These are phyloP conservation scores for Chrysolophus pictus DNA, from an alignment of 2,797 vertebrate genomes.

Conservation along the genomic window DNA sequence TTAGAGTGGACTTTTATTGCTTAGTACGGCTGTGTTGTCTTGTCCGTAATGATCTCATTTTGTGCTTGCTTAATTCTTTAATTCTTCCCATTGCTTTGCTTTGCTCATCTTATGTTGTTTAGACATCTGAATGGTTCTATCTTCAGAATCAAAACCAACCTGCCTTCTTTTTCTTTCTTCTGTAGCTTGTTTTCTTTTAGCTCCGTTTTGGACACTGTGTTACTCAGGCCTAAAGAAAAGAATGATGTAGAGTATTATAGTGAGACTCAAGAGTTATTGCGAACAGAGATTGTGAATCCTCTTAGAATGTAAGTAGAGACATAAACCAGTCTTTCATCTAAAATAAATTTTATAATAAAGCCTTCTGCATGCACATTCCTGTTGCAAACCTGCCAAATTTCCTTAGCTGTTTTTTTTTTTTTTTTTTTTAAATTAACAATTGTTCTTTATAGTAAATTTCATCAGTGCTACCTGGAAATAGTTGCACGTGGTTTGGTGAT, in stretches of 20 bases:
- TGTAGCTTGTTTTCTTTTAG: conserved; percentile 97
- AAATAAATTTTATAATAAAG: neutral
- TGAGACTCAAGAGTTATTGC: conserved; percentile 94
- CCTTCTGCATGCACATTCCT: neutral
- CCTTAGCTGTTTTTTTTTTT: neutral
- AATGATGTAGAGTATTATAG: conserved; percentile 98
- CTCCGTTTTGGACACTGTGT: conserved; percentile 96
- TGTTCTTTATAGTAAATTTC: neutral
- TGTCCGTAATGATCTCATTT: neutral
- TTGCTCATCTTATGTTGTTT: neutral
- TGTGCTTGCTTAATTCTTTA: neutral
- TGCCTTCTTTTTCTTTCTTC: neutral
- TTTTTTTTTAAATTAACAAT: neutral
- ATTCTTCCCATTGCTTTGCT: conserved; percentile 18
- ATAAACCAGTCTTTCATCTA: neutral
- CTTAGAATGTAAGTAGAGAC: conserved; percentile 92
- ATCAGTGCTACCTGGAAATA: neutral
- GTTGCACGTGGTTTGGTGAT: neutral
- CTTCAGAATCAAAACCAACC: neutral
- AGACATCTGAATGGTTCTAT: neutral
- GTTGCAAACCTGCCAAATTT: neutral
- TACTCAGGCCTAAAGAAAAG: conserved; percentile 95
- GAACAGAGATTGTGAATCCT: conserved; percentile 98
- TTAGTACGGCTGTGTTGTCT: neutral
- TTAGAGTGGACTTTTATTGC: neutral